phyloP scores from a whole-genome alignment of 2,113 vertebrate genomes.

The Planiliza haematocheilus region DNA sequence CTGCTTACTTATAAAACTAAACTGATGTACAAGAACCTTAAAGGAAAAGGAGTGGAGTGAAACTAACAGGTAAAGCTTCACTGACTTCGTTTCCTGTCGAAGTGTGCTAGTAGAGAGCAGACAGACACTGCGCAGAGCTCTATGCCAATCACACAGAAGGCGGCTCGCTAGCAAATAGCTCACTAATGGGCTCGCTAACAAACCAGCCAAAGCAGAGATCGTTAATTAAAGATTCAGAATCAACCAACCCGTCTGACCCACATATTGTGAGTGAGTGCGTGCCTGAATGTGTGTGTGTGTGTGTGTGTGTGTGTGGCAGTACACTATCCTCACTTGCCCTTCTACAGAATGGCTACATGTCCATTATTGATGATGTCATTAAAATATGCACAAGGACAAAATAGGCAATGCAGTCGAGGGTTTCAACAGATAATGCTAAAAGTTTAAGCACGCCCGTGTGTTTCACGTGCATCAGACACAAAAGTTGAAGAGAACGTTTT shows the following conservation, averaged over 20 bases:
- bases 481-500: not conserved
- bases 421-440: conserved; percentile 13
- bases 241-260: conserved; percentile 35
- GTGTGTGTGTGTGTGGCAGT: conserved; percentile 11
- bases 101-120: too few relatives aligned
- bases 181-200: conserved; percentile 43
- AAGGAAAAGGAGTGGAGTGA: not conserved
- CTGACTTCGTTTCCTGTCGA: not conserved
- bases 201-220: conserved; percentile 22
- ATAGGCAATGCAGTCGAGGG: conserved; percentile 38
- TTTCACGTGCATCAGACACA: not conserved
- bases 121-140: not conserved
- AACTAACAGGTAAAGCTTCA: not conserved
- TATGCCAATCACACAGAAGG: not conserved
- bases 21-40: not conserved
- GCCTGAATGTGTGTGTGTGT: conserved; percentile 13
- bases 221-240: conserved; percentile 60
- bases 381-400: conserved; percentile 82
- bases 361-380: conserved; percentile 79
- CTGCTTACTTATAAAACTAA: too few relatives aligned
- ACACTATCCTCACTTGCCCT: conserved; percentile 27
- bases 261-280: conserved; percentile 24
- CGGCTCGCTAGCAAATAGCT: conserved; percentile 21
- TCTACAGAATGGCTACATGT: conserved; percentile 58
- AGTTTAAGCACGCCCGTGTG: conserved; percentile 30